Evolutionary conservation across 2,113 vertebrate species (phyloP), one percentile per base, ranked within the genome.

Genomic region (Australoheros scitulus): DNA sequence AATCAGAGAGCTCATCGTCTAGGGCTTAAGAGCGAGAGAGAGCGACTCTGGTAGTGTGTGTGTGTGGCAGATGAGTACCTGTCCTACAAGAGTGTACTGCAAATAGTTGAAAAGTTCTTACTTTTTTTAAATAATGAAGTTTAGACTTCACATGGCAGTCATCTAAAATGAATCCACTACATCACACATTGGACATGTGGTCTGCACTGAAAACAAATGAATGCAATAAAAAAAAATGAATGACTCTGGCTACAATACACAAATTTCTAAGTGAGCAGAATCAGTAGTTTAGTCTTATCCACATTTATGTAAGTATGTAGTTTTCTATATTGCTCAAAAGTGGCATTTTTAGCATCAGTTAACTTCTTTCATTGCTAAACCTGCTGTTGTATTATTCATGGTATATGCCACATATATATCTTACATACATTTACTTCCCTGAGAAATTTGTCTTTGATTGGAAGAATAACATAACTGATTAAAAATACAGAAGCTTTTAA

Each of bases 1-100:
- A 94, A 94, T 94, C 93, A 88, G 89, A 43, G 60, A 13, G 77
- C 74, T 86, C 88, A 94, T 94, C 91, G 87, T 94, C 91, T 91
- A 70, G 74, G 56, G 63, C 79, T 89, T 60, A 65, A 81, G 75
- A 92, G 79, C 65, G 83, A 84, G 59, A 68, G 55, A 72, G 85
- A 84, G 59, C 52, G 55, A 74, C 57, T 79, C 29, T 1, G 57
- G 52, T 68, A 1, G 18, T 47, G 79, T 68, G 68, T 83, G 76
- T 77, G 77, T 38, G 74, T 81, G 77, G 65, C 38, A 89, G 65
- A 57, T 43, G 55, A 58, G 56, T 79, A 81, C 81, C 76, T 55
- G 26, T 0, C 2, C 68, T 72, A 55, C 17, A 52, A 18, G 32
- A n/a, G 10, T 77, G 18, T 61, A 7, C 24, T 29, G 24, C 36